Evolutionary conservation across 2,888 invertebrate species (phyloP), one percentile per base, ranked within the genome.

Genomic region (Pharmacophagus antenor): DNA sequence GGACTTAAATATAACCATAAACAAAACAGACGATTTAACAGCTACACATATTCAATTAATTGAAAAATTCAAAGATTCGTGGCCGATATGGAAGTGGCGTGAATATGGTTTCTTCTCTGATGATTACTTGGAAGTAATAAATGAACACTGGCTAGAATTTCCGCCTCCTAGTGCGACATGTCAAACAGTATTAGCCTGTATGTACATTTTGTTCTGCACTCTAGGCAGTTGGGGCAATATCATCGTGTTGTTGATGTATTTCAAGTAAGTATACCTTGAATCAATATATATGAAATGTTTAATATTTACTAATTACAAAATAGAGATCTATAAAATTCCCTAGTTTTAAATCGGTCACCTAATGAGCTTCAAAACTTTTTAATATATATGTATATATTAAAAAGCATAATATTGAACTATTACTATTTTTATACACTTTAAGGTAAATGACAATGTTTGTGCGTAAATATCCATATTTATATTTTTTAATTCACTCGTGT

Each of bases 81-180:
- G 91, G 90, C 89, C 91, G 17, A 79, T 91, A 53, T 74, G 81
- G 22, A 72, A 76, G 42, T 94, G 94, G 94, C 79, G 77, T 63
- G 70, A 85, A 49, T 72, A 82, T 62, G 93, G 93, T 21, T 91
- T 89, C 72, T 94, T 93, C 74, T 80, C 85, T 4, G 93, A 92
- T 42, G 91, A 92, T 62, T 93, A 92, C 70, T 71, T 94, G 68
- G 73, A 87, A 59, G 77, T 91, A 63, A 93, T 95, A 63, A 94
- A 95, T 80, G 85, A 92, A 1, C 94, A 95, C 76, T 96, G 96
- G 95, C 80, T 95, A 65, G 82, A 91, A 67, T 95, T 93, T 75
- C 88, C 92, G 22, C 95, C 95, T 2, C 94, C 94, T 0, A 78
- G 84, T 41, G 85, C 88, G 51, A 70, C 76, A 22, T 80, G 92